Evolutionary conservation across 2,888 invertebrate species (phyloP), one percentile per base, ranked within the genome.

Genomic region (Acanthosepion pharaonis): DNA sequence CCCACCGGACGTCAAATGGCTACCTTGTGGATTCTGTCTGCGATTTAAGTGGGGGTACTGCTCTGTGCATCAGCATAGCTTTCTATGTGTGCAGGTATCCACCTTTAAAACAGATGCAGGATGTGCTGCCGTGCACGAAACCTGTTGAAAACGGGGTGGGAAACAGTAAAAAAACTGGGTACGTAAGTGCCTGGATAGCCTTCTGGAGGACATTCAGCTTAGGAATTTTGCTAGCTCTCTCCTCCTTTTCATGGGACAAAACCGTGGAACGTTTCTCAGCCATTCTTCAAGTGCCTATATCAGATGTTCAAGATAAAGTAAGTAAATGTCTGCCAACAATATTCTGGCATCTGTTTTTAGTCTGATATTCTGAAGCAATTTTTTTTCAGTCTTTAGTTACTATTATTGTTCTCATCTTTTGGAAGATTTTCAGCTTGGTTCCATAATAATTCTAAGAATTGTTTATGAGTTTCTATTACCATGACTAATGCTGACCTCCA

Each of bases 21-120:
- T 99, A 98, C 96, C 98, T 98, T 97, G 98, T 99, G 3, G 99
- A 99, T 96, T 99, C 98, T 0, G 97, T 98, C 8, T 98, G 98
- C 96, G 99, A 99, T 97, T 98, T 98, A 0, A 96, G 99, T 15
- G 99, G 99, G 11, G 96, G 96, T 33, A 94, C 96, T 28, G 93
- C 96, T 95, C 95, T 97, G 95, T 96, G 97, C 96, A 91, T 95
- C 96, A 95, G 98, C 98, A 97, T 94, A 28, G 94, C 94, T 42
- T 11, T 94, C 59, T 94, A 64, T 28, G 59, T 96, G n/a, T 96
- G 95, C 95, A 96, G 96, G 95, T 94, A 95, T 78, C 95, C 96
- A 5, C 95, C 96, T 2, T 48, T 42, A 53, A 64, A 64, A 64
- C 42, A 42, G 28, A 53, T 55, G 94, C 94, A 94, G 48, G 94